Evolutionary conservation across 2,888 invertebrate species (phyloP).

Genomic region (Rugalucina vietnamica): DNA sequence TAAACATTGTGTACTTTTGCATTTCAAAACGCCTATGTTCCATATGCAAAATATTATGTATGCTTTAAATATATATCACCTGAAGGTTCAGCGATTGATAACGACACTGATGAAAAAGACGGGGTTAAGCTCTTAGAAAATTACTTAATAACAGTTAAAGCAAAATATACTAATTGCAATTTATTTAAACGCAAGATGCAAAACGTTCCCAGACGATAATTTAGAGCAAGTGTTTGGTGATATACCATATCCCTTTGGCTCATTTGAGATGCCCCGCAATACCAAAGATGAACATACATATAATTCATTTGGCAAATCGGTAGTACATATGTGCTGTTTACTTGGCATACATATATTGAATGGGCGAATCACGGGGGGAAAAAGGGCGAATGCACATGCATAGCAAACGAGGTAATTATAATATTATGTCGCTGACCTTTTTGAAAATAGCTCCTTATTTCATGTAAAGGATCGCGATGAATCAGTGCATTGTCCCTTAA

Average conservation of each 20-base stretch:
- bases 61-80: neutral
- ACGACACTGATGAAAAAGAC: neutral
- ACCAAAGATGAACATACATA: neutral
- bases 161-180: too few relatives aligned
- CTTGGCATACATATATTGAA: neutral
- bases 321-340: neutral
- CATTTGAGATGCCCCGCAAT: neutral
- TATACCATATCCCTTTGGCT: neutral
- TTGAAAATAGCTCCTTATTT: neutral
- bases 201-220: neutral
- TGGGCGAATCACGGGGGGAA: neutral
- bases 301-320: neutral
- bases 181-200: too few relatives aligned
- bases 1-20: neutral
- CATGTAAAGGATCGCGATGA: neutral
- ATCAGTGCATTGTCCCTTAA: conserved; percentile 5
- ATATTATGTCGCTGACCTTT: neutral
- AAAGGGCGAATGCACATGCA: neutral
- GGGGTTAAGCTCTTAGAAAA: too few relatives aligned
- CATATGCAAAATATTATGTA: neutral
- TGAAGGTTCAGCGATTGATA: neutral
- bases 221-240: neutral
- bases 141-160: too few relatives aligned
- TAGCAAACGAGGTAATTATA: neutral
- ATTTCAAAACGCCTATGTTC: neutral